Evolutionary conservation across 2,113 vertebrate species (phyloP), one percentile per base, ranked within the genome.

Genomic region (Osmerus mordax): DNA sequence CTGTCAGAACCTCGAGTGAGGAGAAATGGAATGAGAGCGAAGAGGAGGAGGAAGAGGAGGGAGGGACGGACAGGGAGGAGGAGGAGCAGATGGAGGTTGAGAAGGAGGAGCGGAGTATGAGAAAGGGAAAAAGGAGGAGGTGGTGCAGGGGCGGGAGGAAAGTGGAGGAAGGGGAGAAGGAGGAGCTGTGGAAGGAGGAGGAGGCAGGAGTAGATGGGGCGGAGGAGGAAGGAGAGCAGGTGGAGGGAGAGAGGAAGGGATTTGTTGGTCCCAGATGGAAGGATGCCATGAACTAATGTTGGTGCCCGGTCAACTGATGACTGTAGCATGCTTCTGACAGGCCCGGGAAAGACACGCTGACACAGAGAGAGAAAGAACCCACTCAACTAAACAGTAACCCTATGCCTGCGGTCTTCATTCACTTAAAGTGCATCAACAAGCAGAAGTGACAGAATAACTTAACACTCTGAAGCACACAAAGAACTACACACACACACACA

Each of bases 241-340:
- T 41, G 36, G 66, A 52, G 64, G 56, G 55, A 76, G 67, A 66
- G 58, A 76, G 21, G 1, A 18, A 14, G 60, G 18, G 29, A 60
- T 81, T 89, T 86, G 81, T 65, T 65, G 75, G 74, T 69, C 83
- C 82, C 54, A 71, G 52, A 80, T 86, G 89, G 85, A 88, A 32
- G 52, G 66, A 63, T 78, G 85, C 84, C 78, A 86, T 78, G 79
- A 78, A 81, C 78, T 80, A 84, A 84, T 78, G 74, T 70, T 23
- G 63, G 73, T 83, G 80, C 82, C 87, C 86, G 82, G 77, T 54
- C 67, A 60, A 78, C 75, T 79, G 85, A 88, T 87, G 83, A 65
- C 72, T 83, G 32, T 71, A 80, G 63, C 78, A 87, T 82, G 68
- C 70, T 56, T 56, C 54, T 70, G 75, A 70, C 75, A 73, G 77